These are phyloP conservation scores for Bryconaethiops microstoma DNA, from an alignment of 2,797 vertebrate species.

Conservation along the genomic window DNA sequence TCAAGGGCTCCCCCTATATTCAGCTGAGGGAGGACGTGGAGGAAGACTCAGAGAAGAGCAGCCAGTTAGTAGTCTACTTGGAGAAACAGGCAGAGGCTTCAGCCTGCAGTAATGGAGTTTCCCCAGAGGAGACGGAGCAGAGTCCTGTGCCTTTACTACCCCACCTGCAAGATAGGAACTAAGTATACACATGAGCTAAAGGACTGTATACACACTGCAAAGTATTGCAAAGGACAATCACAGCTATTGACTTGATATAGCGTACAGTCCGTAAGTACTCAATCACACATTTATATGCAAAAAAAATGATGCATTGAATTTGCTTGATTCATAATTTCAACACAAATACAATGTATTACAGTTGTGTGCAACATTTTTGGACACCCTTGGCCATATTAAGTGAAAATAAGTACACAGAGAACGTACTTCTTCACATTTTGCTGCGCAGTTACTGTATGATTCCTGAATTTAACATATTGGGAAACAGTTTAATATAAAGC, in stretches of 20 bases:
- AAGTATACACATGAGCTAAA: constrained; percentile 24
- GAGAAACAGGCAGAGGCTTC: constrained; percentile 19
- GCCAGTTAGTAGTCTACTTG: constrained; percentile 49
- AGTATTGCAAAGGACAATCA: constrained; percentile 9
- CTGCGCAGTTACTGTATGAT: too few species aligned
- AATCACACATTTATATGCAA: constrained; percentile 1
- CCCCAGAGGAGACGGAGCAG: constrained; percentile 26
- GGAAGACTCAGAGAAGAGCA: constrained; percentile 42
- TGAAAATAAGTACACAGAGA: neutral
- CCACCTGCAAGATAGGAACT: constrained; percentile 42
- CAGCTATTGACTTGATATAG: neutral
- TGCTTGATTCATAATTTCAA: neutral
- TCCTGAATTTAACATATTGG: too few species aligned
- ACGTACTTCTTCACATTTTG: too few species aligned
- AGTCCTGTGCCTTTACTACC: constrained; percentile 61
- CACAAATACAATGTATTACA: neutral
- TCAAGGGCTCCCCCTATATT: constrained; percentile 31
- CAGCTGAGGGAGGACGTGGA: neutral
- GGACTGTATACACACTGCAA: neutral
- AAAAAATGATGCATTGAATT: neutral
- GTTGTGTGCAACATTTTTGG: too few species aligned
- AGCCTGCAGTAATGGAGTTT: neutral
- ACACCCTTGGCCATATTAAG: neutral
- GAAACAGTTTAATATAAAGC: too few species aligned
- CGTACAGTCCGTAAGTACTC: neutral